These are phyloP conservation scores for Formica aserva DNA, from an alignment of 2,888 invertebrate genomes.

Conservation along the genomic window DNA sequence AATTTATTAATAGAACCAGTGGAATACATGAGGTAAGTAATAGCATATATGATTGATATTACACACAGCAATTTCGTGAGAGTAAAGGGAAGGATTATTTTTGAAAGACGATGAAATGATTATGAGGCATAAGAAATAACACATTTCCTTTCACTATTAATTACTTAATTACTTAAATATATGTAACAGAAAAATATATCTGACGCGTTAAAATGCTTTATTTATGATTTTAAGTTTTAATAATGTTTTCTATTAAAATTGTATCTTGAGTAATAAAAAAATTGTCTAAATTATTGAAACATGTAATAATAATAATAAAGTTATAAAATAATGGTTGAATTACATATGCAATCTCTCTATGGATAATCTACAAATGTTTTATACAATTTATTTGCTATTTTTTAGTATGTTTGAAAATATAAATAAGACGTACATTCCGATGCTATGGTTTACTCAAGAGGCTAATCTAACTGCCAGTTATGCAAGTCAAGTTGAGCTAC, in stretches of 20 bases:
- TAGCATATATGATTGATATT: neutral
- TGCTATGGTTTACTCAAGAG: constrained; percentile 92
- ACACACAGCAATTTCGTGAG: neutral
- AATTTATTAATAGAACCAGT: constrained; percentile 89
- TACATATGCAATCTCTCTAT: neutral
- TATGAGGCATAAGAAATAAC: neutral
- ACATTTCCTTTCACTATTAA: neutral
- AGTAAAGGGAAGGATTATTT: neutral
- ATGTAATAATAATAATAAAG: neutral
- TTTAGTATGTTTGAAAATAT: constrained; percentile 88
- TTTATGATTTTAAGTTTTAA: neutral
- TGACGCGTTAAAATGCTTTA: neutral
- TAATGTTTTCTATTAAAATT: neutral
- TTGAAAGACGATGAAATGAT: neutral
- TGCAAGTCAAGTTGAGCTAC: constrained; percentile 87
- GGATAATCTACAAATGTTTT: neutral
- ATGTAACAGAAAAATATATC: neutral
- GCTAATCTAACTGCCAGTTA: constrained; percentile 88
- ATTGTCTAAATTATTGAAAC: neutral
- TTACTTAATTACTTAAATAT: neutral
- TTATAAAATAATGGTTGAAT: neutral
- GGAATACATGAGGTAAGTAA: constrained; percentile 87
- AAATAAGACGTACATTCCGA: constrained; percentile 89
- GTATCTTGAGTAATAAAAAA: neutral
- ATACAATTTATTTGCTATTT: constrained; percentile 66